These are phyloP conservation scores for Myrmecobius fasciatus DNA, from an alignment of 2,113 vertebrate genomes.

Conservation along the genomic window DNA sequence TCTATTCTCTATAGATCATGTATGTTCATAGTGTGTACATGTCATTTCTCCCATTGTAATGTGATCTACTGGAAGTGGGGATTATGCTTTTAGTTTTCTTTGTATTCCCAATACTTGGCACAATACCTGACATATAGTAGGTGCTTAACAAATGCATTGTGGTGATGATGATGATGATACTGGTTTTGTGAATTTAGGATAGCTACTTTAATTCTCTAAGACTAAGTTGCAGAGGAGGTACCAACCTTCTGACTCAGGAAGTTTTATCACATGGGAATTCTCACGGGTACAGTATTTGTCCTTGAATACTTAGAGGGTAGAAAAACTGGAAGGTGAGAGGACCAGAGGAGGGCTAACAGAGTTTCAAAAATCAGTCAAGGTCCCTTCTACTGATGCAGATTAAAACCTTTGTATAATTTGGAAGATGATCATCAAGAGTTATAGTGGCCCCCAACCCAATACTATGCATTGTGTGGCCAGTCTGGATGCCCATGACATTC, in stretches of 20 bases:
- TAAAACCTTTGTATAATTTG: neutral
- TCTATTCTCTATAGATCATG: neutral
- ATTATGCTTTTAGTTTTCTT: neutral
- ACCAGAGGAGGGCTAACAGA: neutral
- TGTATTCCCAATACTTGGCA: neutral
- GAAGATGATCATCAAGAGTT: neutral
- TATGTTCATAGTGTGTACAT: neutral
- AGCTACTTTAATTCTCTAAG: neutral
- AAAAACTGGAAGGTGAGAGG: neutral
- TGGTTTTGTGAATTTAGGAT: neutral
- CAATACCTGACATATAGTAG: neutral
- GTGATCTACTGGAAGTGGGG: neutral
- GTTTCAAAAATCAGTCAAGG: neutral
- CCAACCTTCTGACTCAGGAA: neutral
- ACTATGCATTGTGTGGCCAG: neutral
- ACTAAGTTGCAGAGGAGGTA: neutral
- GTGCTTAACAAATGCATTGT: neutral
- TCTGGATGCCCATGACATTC: neutral
- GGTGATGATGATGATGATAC: neutral
- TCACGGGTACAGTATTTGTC: neutral
- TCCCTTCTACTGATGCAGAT: neutral
- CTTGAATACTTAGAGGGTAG: neutral
- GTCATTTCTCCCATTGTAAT: neutral
- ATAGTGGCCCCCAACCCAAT: neutral
- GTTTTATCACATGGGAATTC: neutral